Percentiles rank a stretch among this genome's conserved stretches.
phyloP scores from a whole-genome alignment of 1,140 invertebrate species.

The Orius laevigatus region DNA sequence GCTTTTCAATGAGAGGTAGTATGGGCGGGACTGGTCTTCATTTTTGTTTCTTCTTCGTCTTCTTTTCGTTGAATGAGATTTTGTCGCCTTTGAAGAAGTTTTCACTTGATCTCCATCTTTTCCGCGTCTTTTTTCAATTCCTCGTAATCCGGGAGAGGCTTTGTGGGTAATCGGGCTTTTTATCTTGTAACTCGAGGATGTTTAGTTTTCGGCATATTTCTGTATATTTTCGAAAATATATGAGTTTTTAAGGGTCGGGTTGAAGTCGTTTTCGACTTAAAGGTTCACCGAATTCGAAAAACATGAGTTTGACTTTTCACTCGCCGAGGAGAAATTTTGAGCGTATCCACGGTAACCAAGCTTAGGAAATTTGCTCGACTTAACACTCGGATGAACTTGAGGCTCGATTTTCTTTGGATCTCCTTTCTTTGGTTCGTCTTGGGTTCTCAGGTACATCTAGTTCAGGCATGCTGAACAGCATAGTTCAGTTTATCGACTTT shows the following conservation, averaged over 20 bases:
- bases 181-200: conserved; percentile 15
- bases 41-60: conserved; percentile 16
- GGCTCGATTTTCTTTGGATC: not conserved
- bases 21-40: conserved; percentile 17
- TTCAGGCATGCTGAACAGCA: too few species aligned
- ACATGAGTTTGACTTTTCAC: conserved; percentile 34
- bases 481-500: too few species aligned
- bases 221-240: conserved; percentile 30
- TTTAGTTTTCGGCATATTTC: conserved; percentile 33
- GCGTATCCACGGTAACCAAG: conserved; percentile 41
- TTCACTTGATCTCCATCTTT: conserved; percentile 34
- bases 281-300: conserved; percentile 30
- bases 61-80: conserved; percentile 24
- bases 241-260: not conserved
- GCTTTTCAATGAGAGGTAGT: conserved; percentile 34
- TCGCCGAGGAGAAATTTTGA: conserved; percentile 37
- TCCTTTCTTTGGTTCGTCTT: too few species aligned
- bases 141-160: conserved; percentile 37
- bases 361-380: too few species aligned
- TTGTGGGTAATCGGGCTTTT: conserved; percentile 25
- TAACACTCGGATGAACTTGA: not conserved
- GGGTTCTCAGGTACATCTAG: too few species aligned
- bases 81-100: conserved; percentile 28
- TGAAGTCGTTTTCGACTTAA: conserved; percentile 1
- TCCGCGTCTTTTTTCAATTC: conserved; percentile 37